Percentiles rank a stretch among this genome's conserved stretches.
Evolutionary conservation across 2,113 vertebrate genomes (phyloP).

Genomic region (Nerophis ophidion): DNA sequence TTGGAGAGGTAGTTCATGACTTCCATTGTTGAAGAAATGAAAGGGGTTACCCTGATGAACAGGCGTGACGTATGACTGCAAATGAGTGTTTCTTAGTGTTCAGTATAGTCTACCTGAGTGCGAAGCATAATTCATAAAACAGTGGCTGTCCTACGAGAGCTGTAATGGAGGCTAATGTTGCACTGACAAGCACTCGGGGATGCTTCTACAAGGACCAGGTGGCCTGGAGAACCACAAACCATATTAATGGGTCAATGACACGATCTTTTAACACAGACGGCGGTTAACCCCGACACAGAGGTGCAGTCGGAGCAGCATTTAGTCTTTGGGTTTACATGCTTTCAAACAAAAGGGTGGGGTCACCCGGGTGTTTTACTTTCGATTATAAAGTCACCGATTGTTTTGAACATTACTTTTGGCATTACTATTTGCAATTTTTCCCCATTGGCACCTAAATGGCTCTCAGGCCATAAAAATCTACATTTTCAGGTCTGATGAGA

Average conservation of each 20-base stretch:
- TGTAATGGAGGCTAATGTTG: constrained; percentile 71
- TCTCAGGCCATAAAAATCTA: no score
- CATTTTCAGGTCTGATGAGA: no score
- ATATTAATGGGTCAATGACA: constrained; percentile 73
- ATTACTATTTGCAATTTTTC: no score
- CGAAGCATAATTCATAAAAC: constrained; percentile 62
- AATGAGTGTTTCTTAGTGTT: constrained; percentile 25
- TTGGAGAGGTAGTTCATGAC: constrained; percentile 68
- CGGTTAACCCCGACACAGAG: constrained; percentile 65
- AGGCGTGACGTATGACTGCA: constrained; percentile 27
- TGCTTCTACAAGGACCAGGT: constrained; percentile 52
- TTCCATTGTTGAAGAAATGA: constrained; percentile 58
- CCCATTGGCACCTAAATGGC: no score
- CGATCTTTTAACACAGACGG: constrained; percentile 66
- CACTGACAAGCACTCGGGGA: constrained; percentile 59
- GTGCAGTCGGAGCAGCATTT: constrained; percentile 4
- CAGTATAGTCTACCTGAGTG: constrained; percentile 23
- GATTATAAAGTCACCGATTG: no score
- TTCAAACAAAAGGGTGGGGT: not conserved
- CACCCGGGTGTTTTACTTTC: not conserved
- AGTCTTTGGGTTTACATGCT: constrained; percentile 9
- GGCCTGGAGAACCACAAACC: constrained; percentile 54
- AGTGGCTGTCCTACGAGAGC: constrained; percentile 62
- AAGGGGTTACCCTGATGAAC: constrained; percentile 43
- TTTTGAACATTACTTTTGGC: no score